Conservation (phyloP, 53 echinoderm and acorn worm genomes). For the Zoroaster sp. region DNA sequence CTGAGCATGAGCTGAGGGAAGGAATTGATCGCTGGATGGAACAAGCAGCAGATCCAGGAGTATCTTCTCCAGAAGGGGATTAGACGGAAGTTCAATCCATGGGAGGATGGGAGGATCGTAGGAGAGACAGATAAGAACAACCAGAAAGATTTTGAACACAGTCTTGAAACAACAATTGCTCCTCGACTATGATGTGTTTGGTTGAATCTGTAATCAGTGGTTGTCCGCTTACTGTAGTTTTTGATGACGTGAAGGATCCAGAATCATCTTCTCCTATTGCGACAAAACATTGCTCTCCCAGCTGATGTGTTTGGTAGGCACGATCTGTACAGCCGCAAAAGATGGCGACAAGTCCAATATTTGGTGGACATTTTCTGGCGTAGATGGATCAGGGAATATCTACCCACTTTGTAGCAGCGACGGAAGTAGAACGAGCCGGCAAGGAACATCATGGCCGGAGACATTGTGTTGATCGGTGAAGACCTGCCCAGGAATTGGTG, state of each 20-base stretch:
- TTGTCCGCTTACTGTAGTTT: constrained; percentile 44
- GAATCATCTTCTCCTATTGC: constrained; percentile 20
- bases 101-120: constrained; percentile 69
- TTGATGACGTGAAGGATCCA: constrained; percentile 16
- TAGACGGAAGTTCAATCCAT: constrained; percentile 74
- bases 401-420: constrained; percentile 52
- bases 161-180: constrained; percentile 64
- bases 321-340: neutral
- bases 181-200: constrained; percentile 32
- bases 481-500: constrained; percentile 68
- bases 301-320: neutral
- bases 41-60: constrained; percentile 49
- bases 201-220: constrained; percentile 28
- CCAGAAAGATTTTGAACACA: constrained; percentile 53
- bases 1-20: constrained; percentile 56
- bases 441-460: constrained; percentile 59
- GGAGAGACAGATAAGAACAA: constrained; percentile 62
- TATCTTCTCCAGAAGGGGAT: constrained; percentile 57
- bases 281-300: neutral
- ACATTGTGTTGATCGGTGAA: constrained; percentile 65
- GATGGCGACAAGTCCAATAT: constrained; percentile 65
- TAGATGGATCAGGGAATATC: constrained; percentile 68
- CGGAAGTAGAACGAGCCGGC: constrained; percentile 39
- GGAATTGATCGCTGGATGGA: constrained; percentile 56
- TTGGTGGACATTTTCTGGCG: constrained; percentile 63